Evolutionary conservation across 2,113 vertebrate species (phyloP).

Genomic region (Xenopus borealis): DNA sequence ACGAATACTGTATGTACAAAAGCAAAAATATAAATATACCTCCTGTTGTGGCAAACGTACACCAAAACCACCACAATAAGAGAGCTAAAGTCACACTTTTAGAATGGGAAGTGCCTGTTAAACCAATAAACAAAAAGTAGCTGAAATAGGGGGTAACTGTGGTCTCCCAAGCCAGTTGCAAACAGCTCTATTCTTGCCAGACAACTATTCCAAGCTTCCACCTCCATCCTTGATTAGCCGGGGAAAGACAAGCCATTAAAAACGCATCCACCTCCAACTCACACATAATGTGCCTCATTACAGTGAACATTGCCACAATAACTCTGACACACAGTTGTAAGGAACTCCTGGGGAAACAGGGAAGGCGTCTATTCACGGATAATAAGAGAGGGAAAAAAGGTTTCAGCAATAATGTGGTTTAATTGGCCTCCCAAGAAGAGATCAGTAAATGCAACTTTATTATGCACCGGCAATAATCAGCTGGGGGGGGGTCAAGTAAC

Average conservation of each 20-base stretch:
- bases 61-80: too few species aligned
- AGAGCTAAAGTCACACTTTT: too few species aligned
- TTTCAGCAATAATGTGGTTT: conserved; percentile 50
- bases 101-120: too few species aligned
- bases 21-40: too few species aligned
- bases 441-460: conserved; percentile 45
- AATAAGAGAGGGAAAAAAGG: conserved; percentile 36
- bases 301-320: conserved; percentile 57
- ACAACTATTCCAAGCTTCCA: conserved; percentile 51
- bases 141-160: conserved; percentile 5
- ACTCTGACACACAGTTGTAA: conserved; percentile 60
- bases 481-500: conserved; percentile 21
- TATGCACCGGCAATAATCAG: neutral
- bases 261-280: conserved; percentile 68
- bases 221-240: conserved; percentile 59
- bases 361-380: conserved; percentile 50
- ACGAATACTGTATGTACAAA: too few species aligned
- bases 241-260: conserved; percentile 62
- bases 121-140: too few species aligned
- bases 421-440: conserved; percentile 53
- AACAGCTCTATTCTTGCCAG: conserved; percentile 15
- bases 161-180: neutral
- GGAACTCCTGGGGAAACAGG: conserved; percentile 55
- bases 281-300: conserved; percentile 63
- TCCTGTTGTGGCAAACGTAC: too few species aligned